A percentile compares a stretch with the other conserved stretches of the same genome.
Conservation (phyloP, 1,140 invertebrate species). For the Drosophila arawakana region DNA sequence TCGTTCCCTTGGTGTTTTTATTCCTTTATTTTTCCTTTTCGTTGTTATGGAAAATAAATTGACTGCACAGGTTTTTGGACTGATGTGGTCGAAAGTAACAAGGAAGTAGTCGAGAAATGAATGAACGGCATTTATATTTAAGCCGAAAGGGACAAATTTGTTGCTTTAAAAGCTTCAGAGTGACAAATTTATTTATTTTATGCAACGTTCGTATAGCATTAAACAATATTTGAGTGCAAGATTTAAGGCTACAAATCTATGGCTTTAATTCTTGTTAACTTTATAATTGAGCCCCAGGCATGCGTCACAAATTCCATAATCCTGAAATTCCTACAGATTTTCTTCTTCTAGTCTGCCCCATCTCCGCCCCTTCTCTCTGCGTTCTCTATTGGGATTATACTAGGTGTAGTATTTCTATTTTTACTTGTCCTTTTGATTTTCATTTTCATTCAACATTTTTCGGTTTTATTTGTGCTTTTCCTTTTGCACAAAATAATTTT, state of each 20-base stretch:
- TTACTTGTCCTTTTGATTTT: constrained; percentile 19
- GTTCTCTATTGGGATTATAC: too few relatives aligned
- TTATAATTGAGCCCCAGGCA: constrained; percentile 24
- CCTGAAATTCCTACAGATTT: constrained; percentile 4
- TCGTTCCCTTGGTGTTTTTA: not conserved
- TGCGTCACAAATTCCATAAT: constrained; percentile 25
- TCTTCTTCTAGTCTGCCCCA: not conserved
- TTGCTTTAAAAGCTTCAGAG: too few relatives aligned
- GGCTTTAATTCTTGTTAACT: constrained; percentile 10
- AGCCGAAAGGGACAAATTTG: not conserved
- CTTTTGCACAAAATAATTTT: too few relatives aligned
- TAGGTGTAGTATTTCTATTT: not conserved
- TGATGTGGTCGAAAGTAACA: constrained; percentile 53
- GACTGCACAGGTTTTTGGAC: constrained; percentile 55
- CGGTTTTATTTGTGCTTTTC: too few relatives aligned
- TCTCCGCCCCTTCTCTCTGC: not conserved
- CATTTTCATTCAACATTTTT: constrained; percentile 22
- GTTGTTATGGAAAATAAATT: constrained; percentile 76
- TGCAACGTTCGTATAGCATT: too few relatives aligned
- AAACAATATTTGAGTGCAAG: too few relatives aligned
- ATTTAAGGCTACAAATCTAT: not conserved
- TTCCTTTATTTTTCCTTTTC: constrained; percentile 1
- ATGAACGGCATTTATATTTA: constrained; percentile 15
- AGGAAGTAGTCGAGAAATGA: constrained; percentile 33
- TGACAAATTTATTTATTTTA: too few relatives aligned